phyloP scores from a whole-genome alignment of 2,888 invertebrate species.

The Clostera curtula region DNA sequence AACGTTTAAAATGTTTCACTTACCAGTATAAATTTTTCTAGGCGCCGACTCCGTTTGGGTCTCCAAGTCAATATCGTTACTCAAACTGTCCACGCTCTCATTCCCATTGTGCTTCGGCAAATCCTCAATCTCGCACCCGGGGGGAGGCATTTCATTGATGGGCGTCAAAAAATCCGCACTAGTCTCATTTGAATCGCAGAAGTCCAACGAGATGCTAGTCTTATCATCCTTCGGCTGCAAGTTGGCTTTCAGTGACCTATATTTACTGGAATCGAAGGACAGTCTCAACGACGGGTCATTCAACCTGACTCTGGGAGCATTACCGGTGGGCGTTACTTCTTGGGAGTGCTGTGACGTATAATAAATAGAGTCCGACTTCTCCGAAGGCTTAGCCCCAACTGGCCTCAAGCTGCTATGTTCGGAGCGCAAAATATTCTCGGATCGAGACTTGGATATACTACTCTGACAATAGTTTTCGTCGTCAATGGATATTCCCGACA shows the following conservation, averaged over 20 bases:
- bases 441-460: constrained; percentile 66
- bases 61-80: constrained; percentile 61
- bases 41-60: constrained; percentile 67
- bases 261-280: constrained; percentile 64
- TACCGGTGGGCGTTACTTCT: constrained; percentile 61
- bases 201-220: constrained; percentile 61
- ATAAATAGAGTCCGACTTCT: constrained; percentile 65
- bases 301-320: constrained; percentile 42
- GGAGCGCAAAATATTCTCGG: constrained; percentile 63
- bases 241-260: constrained; percentile 48
- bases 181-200: constrained; percentile 68
- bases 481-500: constrained; percentile 69
- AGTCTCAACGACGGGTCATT: constrained; percentile 58
- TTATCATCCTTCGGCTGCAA: constrained; percentile 48
- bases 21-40: constrained; percentile 50
- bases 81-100: constrained; percentile 58
- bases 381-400: constrained; percentile 36
- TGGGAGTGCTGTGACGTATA: constrained; percentile 68
- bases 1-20: constrained; percentile 5
- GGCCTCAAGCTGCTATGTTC: constrained; percentile 55
- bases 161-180: constrained; percentile 69
- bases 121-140: constrained; percentile 66
- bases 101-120: constrained; percentile 61
- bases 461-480: constrained; percentile 64
- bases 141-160: constrained; percentile 68